Base-by-base conservation (phyloP, 2,113 vertebrate genomes). In the Paralichthys olivaceus region DNA sequence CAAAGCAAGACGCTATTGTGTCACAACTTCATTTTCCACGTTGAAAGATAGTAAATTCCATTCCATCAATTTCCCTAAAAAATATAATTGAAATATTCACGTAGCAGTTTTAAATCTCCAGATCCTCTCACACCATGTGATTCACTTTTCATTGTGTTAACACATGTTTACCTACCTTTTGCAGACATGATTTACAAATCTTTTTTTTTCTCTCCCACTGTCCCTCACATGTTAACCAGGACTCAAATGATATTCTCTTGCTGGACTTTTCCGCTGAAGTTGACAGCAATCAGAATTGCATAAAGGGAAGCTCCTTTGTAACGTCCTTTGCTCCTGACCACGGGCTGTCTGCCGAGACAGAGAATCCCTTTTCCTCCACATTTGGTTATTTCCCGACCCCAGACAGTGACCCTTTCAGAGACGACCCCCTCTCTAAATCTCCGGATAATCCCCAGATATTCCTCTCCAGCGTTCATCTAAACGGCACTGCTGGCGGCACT, bases 211-310 rank as follows among this genome's bases (percentile, higher is more conserved):
- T 90, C 54, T 82, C 77, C 63, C 90, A 75, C 91, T 86, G 84
- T 94, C 91, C 93, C 85, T 93, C 93, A 91, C 92, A 87, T 86
- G 92, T 94, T 89, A 93, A 95, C 94, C 95, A 98, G 96, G 96
- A 96, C 84, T 92, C 92, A 95, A 96, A 97, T 94, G 96, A 96
- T 89, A 94, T 96, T 93, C 95, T 97, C 79, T 97, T 99, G 96
- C 95, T 99, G 97, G 97, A 98, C 91, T 94, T 99, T 94, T 95
- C 96, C 86, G 94, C 95, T 95, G 96, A 97, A 94, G 95, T 97
- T 93, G 96, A 97, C 94, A 94, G 92, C 94, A 97, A 96, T 96
- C 96, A 97, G 89, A 95, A 96, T 90, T 95, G 94, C 95, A 89
- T 95, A 93, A 96, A 96, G 95, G 95, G 94, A 90, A 94, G 93